Percentiles rank a stretch among this genome's conserved stretches.
Conservation (phyloP, 2,888 invertebrate genomes). For the Crocallis elinguaria region DNA sequence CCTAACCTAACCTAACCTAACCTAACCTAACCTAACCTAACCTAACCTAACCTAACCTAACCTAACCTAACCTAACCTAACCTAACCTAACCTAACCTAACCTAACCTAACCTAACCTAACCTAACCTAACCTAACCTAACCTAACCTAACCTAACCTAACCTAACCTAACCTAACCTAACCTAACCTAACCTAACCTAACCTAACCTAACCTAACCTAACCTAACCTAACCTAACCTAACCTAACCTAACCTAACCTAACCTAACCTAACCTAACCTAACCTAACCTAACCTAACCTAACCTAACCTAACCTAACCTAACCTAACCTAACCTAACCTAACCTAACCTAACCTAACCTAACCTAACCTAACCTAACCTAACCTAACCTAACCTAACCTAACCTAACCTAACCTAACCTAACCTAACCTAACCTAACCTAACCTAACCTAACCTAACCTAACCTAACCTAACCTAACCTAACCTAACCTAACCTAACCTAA, state of each 20-base stretch:
- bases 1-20: slow-evolving; percentile 20
- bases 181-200: slow-evolving; percentile 6
- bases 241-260: slow-evolving; percentile 30
- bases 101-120: slow-evolving; percentile 6
- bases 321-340: slow-evolving; percentile 25
- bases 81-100: slow-evolving; percentile 7
- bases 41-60: not conserved
- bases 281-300: slow-evolving; percentile 32
- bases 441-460: not conserved
- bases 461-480: slow-evolving; percentile 7
- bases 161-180: slow-evolving; percentile 27
- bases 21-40: not conserved
- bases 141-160: slow-evolving; percentile 27
- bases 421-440: slow-evolving; percentile 12
- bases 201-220: slow-evolving; percentile 32
- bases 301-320: slow-evolving; percentile 32
- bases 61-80: slow-evolving; percentile 8
- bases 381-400: slow-evolving; percentile 14
- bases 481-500: slow-evolving; percentile 24
- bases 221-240: slow-evolving; percentile 31
- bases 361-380: slow-evolving; percentile 15
- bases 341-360: slow-evolving; percentile 14
- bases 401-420: slow-evolving; percentile 16
- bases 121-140: slow-evolving; percentile 7
- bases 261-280: slow-evolving; percentile 32